These are phyloP conservation scores for Lates japonicus DNA, from an alignment of 2,797 vertebrate genomes.

Conservation along the genomic window DNA sequence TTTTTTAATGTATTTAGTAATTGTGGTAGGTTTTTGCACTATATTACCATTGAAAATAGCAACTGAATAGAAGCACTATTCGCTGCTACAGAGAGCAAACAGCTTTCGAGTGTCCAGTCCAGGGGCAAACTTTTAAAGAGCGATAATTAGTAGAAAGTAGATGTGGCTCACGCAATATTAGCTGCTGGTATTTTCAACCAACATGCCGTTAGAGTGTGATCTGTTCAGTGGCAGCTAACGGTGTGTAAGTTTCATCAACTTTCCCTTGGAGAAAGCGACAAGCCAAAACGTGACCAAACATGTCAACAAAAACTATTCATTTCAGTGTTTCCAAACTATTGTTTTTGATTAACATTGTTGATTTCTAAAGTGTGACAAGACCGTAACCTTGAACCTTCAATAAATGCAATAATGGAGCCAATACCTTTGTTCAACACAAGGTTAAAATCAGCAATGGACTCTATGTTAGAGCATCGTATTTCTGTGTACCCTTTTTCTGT, in stretches of 20 bases:
- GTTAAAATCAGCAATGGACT: constrained; percentile 54
- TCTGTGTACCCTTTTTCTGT: constrained; percentile 40
- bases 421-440: constrained; percentile 34
- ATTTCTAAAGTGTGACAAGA: constrained; percentile 39
- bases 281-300: constrained; percentile 39
- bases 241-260: constrained; percentile 35
- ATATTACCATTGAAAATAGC: constrained; percentile 71
- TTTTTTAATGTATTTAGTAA: constrained; percentile 72
- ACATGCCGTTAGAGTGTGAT: constrained; percentile 20
- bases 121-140: constrained; percentile 26
- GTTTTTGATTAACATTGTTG: constrained; percentile 45
- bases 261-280: constrained; percentile 33
- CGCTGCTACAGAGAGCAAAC: constrained; percentile 73
- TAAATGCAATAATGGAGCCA: constrained; percentile 59
- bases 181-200: constrained; percentile 43
- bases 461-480: constrained; percentile 40
- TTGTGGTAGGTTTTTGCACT: constrained; percentile 81
- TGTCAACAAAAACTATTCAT: constrained; percentile 3
- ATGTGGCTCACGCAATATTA: constrained; percentile 25
- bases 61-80: constrained; percentile 74
- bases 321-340: constrained; percentile 45
- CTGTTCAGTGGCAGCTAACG: constrained; percentile 51
- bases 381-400: constrained; percentile 37
- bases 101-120: constrained; percentile 3
- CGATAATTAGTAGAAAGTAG: constrained; percentile 26